A percentile compares a stretch with the other conserved stretches of the same genome.
Evolutionary conservation across 2,888 invertebrate species (phyloP).

Genomic region (Serrognathus titanus): DNA sequence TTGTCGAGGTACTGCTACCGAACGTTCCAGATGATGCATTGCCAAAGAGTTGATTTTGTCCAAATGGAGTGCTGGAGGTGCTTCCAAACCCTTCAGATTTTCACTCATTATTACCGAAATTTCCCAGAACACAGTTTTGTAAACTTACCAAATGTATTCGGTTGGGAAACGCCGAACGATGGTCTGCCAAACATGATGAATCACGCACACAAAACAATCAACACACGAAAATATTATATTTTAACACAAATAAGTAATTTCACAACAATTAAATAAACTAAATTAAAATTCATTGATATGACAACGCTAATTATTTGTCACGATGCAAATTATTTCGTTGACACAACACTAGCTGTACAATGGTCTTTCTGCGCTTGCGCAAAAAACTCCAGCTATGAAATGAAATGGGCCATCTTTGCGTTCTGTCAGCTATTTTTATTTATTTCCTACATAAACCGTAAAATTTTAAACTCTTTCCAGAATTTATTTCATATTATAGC

Average conservation of each 20-base stretch:
- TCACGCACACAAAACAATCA: background rate
- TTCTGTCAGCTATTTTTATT: no score
- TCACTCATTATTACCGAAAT: background rate
- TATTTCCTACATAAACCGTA: no score
- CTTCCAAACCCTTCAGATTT: conserved; percentile 19
- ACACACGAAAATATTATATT: background rate
- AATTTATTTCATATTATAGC: no score
- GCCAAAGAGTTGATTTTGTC: conserved; percentile 46
- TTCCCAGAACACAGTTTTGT: background rate
- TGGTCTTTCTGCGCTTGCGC: no score
- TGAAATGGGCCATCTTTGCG: no score
- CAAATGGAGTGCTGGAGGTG: conserved; percentile 12
- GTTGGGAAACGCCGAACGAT: conserved; percentile 13
- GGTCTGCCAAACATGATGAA: conserved; percentile 16
- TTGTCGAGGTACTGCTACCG: conserved; percentile 55
- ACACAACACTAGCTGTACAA: no score
- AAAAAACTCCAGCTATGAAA: no score
- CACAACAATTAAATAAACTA: background rate
- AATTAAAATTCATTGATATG: no score
- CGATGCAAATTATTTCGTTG: no score
- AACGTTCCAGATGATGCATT: conserved; percentile 56
- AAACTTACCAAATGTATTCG: conserved; percentile 15
- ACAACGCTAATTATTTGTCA: no score
- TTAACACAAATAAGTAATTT: background rate
- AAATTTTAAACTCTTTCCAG: no score